phyloP scores from a whole-genome alignment of 2,113 vertebrate genomes.

The Lethenteron reissneri region DNA sequence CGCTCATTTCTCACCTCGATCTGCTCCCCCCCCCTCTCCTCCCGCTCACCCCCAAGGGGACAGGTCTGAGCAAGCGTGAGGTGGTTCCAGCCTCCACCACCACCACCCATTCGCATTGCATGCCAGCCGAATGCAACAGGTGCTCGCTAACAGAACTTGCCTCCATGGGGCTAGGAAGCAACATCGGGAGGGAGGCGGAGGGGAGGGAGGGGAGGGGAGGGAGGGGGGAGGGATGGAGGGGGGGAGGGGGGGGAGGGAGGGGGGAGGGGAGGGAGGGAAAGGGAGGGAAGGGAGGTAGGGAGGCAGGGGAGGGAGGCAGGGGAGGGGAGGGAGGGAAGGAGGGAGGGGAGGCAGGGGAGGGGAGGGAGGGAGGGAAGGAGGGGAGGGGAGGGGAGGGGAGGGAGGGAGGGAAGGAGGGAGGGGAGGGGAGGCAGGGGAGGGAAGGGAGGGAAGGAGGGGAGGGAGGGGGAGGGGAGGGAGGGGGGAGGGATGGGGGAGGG shows the following conservation, averaged over 20 bases:
- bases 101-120: no score
- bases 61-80: no score
- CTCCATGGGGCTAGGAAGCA: no score
- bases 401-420: not conserved
- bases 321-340: not conserved
- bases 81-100: no score
- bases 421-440: not conserved
- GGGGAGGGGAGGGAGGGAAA: not conserved
- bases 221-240: not conserved
- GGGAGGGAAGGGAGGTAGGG: not conserved
- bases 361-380: not conserved
- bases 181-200: not conserved
- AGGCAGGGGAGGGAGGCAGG: not conserved
- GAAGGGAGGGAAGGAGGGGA: not conserved
- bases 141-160: no score
- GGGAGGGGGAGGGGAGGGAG: not conserved
- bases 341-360: not conserved
- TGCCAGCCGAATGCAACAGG: no score
- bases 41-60: no score
- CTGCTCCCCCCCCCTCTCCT: no score
- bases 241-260: not conserved
- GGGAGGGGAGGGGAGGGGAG: not conserved
- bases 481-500: not conserved
- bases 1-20: no score
- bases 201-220: not conserved